phyloP scores from a whole-genome alignment of 2,797 vertebrate genomes.

The Gila robusta region DNA sequence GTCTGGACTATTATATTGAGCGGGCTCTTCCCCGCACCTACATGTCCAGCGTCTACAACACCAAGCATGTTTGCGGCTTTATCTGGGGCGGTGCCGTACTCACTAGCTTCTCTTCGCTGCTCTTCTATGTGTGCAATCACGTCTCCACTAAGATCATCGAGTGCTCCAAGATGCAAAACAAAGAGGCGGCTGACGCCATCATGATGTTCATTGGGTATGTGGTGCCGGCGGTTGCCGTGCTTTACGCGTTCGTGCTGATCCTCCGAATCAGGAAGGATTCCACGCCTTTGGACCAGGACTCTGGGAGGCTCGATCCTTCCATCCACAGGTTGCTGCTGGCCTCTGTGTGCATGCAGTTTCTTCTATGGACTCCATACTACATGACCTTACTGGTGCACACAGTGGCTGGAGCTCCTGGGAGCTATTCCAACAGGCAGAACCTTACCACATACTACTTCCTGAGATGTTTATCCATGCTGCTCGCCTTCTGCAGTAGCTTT shows the following conservation, averaged over 20 bases:
- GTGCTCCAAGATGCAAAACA: conserved; percentile 96
- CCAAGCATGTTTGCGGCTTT: conserved; percentile 96
- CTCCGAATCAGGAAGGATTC: conserved; percentile 89
- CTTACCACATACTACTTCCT: conserved; percentile 83
- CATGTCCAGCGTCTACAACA: conserved; percentile 98
- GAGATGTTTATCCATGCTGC: conserved; percentile 84
- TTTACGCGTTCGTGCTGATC: conserved; percentile 90
- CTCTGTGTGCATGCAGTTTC: conserved; percentile 92
- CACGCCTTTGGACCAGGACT: conserved; percentile 92
- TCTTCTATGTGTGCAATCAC: conserved; percentile 96
- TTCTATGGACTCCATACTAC: conserved; percentile 95
- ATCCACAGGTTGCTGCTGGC: conserved; percentile 91
- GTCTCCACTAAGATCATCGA: conserved; percentile 92
- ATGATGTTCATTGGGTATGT: conserved; percentile 94
- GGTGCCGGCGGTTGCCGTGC: conserved; percentile 88
- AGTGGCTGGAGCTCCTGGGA: conserved; percentile 78
- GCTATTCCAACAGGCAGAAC: conserved; percentile 69
- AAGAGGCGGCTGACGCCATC: conserved; percentile 92
- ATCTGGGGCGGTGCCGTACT: conserved; percentile 98
- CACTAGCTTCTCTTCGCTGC: conserved; percentile 95
- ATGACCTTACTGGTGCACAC: conserved; percentile 89
- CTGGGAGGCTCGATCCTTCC: conserved; percentile 88
- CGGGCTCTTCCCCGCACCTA: conserved; percentile 94
- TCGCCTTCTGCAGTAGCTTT: conserved; percentile 94
- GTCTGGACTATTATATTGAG: conserved; percentile 96